Evolutionary conservation across 2,888 invertebrate species (phyloP), one percentile per base, ranked within the genome.

Genomic region (Melinaea menophilus): DNA sequence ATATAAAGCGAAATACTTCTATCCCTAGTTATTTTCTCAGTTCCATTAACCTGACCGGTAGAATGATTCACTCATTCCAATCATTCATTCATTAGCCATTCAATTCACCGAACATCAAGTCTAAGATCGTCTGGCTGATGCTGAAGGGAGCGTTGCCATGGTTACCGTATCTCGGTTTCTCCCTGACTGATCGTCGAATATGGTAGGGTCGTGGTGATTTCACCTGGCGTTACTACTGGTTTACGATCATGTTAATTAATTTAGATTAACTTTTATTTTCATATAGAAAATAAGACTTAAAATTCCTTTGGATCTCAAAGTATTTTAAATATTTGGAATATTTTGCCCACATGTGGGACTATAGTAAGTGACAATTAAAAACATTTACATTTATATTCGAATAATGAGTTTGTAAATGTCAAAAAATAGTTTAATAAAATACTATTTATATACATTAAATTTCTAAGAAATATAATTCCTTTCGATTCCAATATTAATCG

Each of bases 141-240:
- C 4, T 47, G 45, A 34, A 56, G 63, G 65, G 67, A 58, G 63
- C 66, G 84, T 84, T 75, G 78, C 76, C 73, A 82, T 84, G 77
- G 78, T 73, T 65, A 85, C 86, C 71, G 78, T 86, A 86, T 87
- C 86, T 81, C 76, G 73, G 73, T 83, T 86, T 85, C 85, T 83
- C 80, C 80, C 79, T 82, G 77, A 84, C 70, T 85, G 84, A 80
- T 81, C 80, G 78, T 68, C 72, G 73, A 78, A 79, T 79, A 76
- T 74, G 75, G 71, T 69, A 63, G 69, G 65, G 67, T 65, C 62
- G 66, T 66, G 63, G 64, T 66, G 76, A 77, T 78, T 75, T 74
- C 70, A 73, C 73, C 72, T 70, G 64, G 13, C 55, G 55, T 47
- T 75, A 79, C 78, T 60, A 69, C 13, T 5, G 59, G 60, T 69